Conservation (phyloP, 2,797 vertebrate species). For the Macroramphosus scolopax region DNA sequence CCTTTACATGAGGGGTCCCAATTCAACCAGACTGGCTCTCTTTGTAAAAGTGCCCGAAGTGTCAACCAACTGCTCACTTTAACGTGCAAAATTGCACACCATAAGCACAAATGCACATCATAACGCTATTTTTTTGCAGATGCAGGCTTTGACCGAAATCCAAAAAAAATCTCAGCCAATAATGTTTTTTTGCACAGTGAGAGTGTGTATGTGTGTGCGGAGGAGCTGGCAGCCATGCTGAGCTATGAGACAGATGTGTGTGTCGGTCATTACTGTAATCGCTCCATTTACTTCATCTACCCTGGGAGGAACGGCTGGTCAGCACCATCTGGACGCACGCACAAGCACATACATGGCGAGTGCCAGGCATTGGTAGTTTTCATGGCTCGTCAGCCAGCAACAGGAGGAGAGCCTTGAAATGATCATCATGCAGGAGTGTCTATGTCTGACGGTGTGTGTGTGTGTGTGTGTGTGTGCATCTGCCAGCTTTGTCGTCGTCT, state of each 20-base stretch:
- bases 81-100: constrained; percentile 11
- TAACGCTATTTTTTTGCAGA: constrained; percentile 5
- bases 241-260: constrained; percentile 70
- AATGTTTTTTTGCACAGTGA: constrained; percentile 8
- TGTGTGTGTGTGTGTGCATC: constrained; percentile 18
- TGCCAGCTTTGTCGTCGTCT: constrained; percentile 27
- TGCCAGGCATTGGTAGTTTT: constrained; percentile 34
- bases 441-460: constrained; percentile 17
- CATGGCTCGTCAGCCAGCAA: constrained; percentile 49
- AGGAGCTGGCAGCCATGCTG: constrained; percentile 55
- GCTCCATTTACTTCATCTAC: constrained; percentile 74
- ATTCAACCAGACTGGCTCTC: constrained; percentile 20
- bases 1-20: constrained; percentile 23
- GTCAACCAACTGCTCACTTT: constrained; percentile 16
- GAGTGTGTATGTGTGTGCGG: constrained; percentile 26
- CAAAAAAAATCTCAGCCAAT: constrained; percentile 16
- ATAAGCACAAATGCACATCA: constrained; percentile 10
- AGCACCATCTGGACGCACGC: constrained; percentile 75
- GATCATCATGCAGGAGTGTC: constrained; percentile 21
- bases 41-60: constrained; percentile 1
- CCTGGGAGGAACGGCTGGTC: constrained; percentile 74
- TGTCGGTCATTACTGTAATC: constrained; percentile 76
- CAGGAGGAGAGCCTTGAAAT: constrained; percentile 54
- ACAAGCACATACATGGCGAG: constrained; percentile 46
- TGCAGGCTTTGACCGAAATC: constrained; percentile 8